These are phyloP conservation scores for Phrixothrix hirtus DNA, from an alignment of 2,888 invertebrate species.

Conservation along the genomic window DNA sequence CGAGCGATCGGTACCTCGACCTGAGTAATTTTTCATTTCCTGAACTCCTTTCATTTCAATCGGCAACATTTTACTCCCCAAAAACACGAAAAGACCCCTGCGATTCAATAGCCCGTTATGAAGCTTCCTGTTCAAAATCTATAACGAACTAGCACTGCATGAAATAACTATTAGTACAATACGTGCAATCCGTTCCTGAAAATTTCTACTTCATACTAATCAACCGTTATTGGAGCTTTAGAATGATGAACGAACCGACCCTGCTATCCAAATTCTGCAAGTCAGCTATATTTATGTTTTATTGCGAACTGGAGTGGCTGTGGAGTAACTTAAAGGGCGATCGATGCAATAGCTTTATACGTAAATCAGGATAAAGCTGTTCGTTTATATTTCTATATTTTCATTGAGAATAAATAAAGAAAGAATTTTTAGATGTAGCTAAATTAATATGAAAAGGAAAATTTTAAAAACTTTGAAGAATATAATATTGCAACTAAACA, in stretches of 20 bases:
- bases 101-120: conserved; percentile 26
- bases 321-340: not conserved
- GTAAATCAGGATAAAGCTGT: not conserved
- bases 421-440: too few relatives aligned
- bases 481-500: too few relatives aligned
- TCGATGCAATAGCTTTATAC: too few relatives aligned
- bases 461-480: too few relatives aligned
- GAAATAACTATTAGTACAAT: conserved; percentile 19
- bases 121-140: conserved; percentile 18
- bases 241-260: conserved; percentile 1
- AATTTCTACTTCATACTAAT: not conserved
- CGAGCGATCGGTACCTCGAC: conserved; percentile 32
- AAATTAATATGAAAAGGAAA: too few relatives aligned
- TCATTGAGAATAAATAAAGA: too few relatives aligned
- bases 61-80: conserved; percentile 25
- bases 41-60: conserved; percentile 30
- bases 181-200: conserved; percentile 5
- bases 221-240: not conserved
- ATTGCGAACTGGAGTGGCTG: not conserved
- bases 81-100: conserved; percentile 22
- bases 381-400: not conserved
- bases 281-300: conserved; percentile 2
- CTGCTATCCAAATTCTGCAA: not conserved
- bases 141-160: conserved; percentile 19
- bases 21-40: conserved; percentile 37